Evolutionary conservation across 1,140 invertebrate genomes (phyloP).

Genomic region (Pantala flavescens): DNA sequence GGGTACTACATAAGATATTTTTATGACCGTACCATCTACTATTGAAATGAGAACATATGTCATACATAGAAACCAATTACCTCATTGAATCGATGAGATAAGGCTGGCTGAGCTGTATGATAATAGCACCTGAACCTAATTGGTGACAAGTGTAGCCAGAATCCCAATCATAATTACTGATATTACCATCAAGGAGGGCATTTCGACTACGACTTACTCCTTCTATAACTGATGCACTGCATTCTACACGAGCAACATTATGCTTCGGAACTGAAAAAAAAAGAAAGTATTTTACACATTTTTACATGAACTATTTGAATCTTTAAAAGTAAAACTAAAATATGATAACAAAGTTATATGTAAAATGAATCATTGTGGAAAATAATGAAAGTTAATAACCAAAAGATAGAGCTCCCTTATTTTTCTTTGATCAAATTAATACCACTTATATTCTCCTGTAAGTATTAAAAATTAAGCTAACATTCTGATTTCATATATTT

Average conservation of each 20-base stretch:
- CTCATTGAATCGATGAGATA: conserved; percentile 86
- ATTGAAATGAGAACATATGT: not conserved
- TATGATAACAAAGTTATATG: no score
- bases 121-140: conserved; percentile 86
- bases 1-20: no score
- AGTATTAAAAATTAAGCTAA: no score
- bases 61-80: conserved; percentile 33
- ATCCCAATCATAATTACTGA: conserved; percentile 94
- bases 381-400: no score
- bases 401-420: no score
- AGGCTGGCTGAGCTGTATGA: conserved; percentile 92
- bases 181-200: conserved; percentile 93
- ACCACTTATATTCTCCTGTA: no score
- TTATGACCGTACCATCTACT: no score
- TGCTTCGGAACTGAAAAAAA: conserved; percentile 65
- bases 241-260: conserved; percentile 84
- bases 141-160: conserved; percentile 98
- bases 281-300: conserved; percentile 15
- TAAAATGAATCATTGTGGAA: no score
- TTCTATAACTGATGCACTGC: conserved; percentile 87
- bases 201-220: conserved; percentile 86
- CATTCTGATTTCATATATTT: no score
- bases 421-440: no score
- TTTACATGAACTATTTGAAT: not conserved
- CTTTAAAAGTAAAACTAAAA: not conserved